Conservation (phyloP, 2,888 invertebrate genomes). For the Troides oblongomaculatus region DNA sequence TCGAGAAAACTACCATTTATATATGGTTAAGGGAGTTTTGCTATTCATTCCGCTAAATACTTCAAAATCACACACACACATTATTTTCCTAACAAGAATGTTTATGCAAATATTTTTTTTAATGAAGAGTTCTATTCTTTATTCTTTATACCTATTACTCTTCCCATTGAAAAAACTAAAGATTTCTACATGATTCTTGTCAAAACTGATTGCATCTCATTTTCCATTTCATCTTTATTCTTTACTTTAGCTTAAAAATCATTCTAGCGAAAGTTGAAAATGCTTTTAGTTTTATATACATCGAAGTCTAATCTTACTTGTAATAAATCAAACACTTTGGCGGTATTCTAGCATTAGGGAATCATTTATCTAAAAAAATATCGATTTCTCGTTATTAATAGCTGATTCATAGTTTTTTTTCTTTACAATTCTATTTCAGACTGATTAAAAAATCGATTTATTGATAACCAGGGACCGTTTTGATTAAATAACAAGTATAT, state of each 20-base stretch:
- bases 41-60: neutral
- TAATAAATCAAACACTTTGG: slow-evolving; percentile 20
- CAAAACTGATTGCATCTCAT: slow-evolving; percentile 14
- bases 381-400: slow-evolving; percentile 11
- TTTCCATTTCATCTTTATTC: slow-evolving; percentile 7
- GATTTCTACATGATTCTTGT: slow-evolving; percentile 11
- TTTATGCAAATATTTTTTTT: neutral
- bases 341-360: neutral
- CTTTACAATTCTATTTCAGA: neutral
- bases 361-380: slow-evolving; percentile 10
- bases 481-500: neutral
- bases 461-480: neutral
- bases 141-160: neutral
- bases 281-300: slow-evolving; percentile 20
- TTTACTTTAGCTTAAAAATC: slow-evolving; percentile 30
- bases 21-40: neutral
- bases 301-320: slow-evolving; percentile 7
- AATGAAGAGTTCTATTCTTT: neutral
- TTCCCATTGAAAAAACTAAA: slow-evolving; percentile 13
- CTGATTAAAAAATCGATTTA: neutral
- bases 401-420: neutral
- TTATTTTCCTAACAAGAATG: neutral
- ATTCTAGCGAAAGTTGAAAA: slow-evolving; percentile 40
- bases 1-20: neutral
- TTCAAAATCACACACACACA: neutral